A percentile compares a stretch with the other conserved stretches of the same genome.
These are phyloP conservation scores for Notarius lentiginosus DNA, from an alignment of 2,113 vertebrate genomes.

Conservation along the genomic window DNA sequence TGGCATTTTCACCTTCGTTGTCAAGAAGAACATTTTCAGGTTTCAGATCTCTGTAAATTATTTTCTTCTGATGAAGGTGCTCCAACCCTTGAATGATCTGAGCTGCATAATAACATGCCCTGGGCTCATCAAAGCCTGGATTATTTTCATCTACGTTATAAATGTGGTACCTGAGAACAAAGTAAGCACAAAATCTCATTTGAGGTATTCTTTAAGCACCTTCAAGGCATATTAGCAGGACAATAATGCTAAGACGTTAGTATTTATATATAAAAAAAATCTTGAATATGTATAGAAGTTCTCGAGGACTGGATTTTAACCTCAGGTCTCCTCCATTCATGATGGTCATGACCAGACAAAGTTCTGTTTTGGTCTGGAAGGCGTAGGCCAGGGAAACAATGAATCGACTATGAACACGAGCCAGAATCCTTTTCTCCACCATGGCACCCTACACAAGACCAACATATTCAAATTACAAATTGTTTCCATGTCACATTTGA, in stretches of 20 bases:
- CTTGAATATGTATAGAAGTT: not conserved
- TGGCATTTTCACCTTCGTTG: constrained; percentile 57
- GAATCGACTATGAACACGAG: constrained; percentile 63
- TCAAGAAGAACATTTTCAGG: constrained; percentile 68
- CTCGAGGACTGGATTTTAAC: constrained; percentile 55
- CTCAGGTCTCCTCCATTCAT: constrained; percentile 73
- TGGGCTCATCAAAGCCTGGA: constrained; percentile 72
- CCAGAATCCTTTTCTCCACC: constrained; percentile 66
- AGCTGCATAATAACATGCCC: constrained; percentile 75
- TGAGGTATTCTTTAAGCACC: not conserved
- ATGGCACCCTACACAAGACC: constrained; percentile 65
- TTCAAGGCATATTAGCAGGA: not conserved
- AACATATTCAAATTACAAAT: not conserved
- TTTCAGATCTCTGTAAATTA: constrained; percentile 76
- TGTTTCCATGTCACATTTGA: not conserved
- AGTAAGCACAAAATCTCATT: not conserved
- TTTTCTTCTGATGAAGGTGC: constrained; percentile 78
- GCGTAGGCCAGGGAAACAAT: constrained; percentile 67
- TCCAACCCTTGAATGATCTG: constrained; percentile 81
- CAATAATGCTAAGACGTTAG: not conserved
- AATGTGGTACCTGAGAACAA: constrained; percentile 71
- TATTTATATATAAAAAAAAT: not conserved
- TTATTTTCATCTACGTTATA: constrained; percentile 81
- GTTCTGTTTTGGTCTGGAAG: constrained; percentile 63
- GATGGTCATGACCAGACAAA: constrained; percentile 68